Base-by-base conservation (phyloP, 2,113 vertebrate species). In the Girardinichthys multiradiatus region DNA sequence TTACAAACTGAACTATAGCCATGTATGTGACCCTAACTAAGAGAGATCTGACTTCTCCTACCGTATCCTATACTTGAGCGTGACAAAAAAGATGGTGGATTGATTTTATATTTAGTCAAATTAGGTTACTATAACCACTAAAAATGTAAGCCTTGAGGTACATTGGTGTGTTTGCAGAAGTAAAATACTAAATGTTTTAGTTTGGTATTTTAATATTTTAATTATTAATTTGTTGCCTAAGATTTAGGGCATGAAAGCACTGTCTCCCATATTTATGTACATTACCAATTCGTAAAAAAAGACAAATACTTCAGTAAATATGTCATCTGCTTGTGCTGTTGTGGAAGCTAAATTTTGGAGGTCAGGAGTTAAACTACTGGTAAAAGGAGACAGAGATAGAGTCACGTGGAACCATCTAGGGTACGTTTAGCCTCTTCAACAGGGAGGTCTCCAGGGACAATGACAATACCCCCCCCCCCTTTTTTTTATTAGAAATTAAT, bases 121-220 rank as follows among this genome's bases (percentile, higher is more conserved):
- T 87, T 72, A 86, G 57, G n/a, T 77, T 66, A 79, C 80, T 63
- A 90, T 85, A 83, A 88, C 79, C 62, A 24, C 77, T 72, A 64
- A 37, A 73, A 68, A 60, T 58, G 26, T 87, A 70, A 90, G 86
- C 70, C 82, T 90, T 75, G 68, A 66, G 35, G 70, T 70, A 71
- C 60, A 57, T 77, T 62, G 59, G 48, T 57, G 57, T 86, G 68
- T 69, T 77, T 74, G 17, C 68, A 45, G 31, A 45, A 57, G 35
- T 29, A 19, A 54, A 26, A 83, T 27, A 31, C 57, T 21, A 58
- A 77, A 68, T 21, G 4, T 17, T 45, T 1, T 45, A 19, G 4
- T 15, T 45, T n/a, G n/a, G n/a, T n/a, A 73, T 58, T n/a, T 30
- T 31, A 10, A 31, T 42, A 64, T 68, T 21, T 17, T 7, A 54